Percentiles rank a stretch among this genome's conserved stretches.
phyloP scores from a whole-genome alignment of 1,140 invertebrate genomes.

The Tetragnatha versicolor region DNA sequence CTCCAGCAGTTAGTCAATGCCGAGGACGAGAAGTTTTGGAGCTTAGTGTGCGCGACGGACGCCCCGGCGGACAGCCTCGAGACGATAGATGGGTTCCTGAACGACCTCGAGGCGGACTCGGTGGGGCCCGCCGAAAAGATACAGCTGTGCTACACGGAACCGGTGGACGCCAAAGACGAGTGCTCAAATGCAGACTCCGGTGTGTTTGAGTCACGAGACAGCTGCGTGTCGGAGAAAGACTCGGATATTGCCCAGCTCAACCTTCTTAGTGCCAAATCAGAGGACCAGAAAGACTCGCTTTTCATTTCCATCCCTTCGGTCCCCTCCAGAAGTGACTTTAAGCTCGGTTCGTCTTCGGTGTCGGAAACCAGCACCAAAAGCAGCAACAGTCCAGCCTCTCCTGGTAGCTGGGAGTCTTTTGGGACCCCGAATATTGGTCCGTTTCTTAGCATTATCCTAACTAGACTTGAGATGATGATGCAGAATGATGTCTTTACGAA shows the following conservation, averaged over 20 bases:
- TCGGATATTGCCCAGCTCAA: slow-evolving; percentile 9
- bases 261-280: slow-evolving; percentile 40
- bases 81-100: slow-evolving; percentile 40
- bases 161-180: slow-evolving; percentile 34
- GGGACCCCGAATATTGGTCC: slow-evolving; percentile 70
- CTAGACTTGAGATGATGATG: slow-evolving; percentile 83
- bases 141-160: slow-evolving; percentile 13
- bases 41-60: slow-evolving; percentile 36
- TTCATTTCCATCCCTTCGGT: slow-evolving; percentile 39
- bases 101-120: slow-evolving; percentile 1
- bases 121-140: background rate
- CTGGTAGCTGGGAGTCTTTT: slow-evolving; percentile 60
- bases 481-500: slow-evolving; percentile 86
- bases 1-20: slow-evolving; percentile 31
- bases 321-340: slow-evolving; percentile 28
- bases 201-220: slow-evolving; percentile 47
- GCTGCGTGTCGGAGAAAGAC: slow-evolving; percentile 44
- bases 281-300: slow-evolving; percentile 30
- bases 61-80: slow-evolving; percentile 42
- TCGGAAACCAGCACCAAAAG: slow-evolving; percentile 35
- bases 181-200: slow-evolving; percentile 50
- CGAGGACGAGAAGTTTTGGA: slow-evolving; percentile 55
- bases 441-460: slow-evolving; percentile 82
- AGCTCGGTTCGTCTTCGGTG: slow-evolving; percentile 10
- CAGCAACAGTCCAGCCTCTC: slow-evolving; percentile 60